Percentiles rank a stretch among this genome's conserved stretches.
phyloP scores from a whole-genome alignment of 2,113 vertebrate genomes.

The Rhabdomys dilectus region DNA sequence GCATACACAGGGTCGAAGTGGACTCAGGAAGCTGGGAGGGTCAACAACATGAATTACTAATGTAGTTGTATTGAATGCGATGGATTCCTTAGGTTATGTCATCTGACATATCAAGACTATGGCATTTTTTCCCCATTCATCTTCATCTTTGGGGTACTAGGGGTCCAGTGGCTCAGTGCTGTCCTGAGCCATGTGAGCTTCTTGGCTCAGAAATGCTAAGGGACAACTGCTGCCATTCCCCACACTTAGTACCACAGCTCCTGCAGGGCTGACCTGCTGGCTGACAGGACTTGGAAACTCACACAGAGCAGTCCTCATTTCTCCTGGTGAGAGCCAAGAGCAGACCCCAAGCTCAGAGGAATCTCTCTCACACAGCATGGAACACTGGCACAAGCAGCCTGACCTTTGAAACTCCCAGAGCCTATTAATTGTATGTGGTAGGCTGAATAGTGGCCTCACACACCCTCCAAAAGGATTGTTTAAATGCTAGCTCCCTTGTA shows the following conservation, averaged over 20 bases:
- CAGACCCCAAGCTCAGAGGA: neutral
- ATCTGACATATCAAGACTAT: constrained; percentile 43
- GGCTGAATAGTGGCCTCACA: neutral
- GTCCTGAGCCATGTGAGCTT: neutral
- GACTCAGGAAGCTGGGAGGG: neutral
- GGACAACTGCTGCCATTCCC: neutral
- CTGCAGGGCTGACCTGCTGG: fast-evolving
- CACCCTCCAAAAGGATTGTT: neutral
- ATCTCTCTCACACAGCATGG: neutral
- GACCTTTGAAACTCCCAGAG: neutral
- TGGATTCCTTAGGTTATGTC: constrained; percentile 45
- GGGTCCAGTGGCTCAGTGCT: neutral
- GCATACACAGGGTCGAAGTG: neutral
- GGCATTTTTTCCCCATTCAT: constrained; percentile 41
- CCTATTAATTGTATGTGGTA: neutral
- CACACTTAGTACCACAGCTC: no score
- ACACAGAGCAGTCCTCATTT: neutral
- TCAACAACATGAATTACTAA: constrained; percentile 60
- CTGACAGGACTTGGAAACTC: neutral
- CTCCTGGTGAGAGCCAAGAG: neutral
- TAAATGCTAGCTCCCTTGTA: neutral
- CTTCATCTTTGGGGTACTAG: constrained; percentile 35
- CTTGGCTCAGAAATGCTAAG: neutral
- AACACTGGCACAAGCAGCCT: neutral
- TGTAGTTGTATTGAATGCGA: constrained; percentile 62